A percentile compares a stretch with the other conserved stretches of the same genome.
phyloP scores from a whole-genome alignment of 2,888 invertebrate species.

The Pomacea canaliculata region DNA sequence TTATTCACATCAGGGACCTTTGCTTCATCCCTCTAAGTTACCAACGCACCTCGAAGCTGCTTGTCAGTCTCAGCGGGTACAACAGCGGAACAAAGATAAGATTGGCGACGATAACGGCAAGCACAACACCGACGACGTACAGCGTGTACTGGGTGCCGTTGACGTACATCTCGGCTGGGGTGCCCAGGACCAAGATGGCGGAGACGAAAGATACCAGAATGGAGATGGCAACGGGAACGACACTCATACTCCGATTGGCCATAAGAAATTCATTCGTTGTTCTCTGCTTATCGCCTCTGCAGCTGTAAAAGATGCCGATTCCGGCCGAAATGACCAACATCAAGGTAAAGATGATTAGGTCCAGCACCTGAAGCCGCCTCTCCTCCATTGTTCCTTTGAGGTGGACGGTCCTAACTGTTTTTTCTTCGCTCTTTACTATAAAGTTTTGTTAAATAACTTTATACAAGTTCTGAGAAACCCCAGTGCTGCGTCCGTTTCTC shows the following conservation, averaged over 20 bases:
- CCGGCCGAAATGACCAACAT: slow-evolving; percentile 50
- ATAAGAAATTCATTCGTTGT: slow-evolving; percentile 54
- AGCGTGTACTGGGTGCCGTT: slow-evolving; percentile 56
- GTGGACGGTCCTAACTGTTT: no score
- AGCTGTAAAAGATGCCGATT: slow-evolving; percentile 57
- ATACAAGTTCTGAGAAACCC: no score
- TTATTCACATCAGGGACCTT: not conserved
- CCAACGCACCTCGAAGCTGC: slow-evolving; percentile 54
- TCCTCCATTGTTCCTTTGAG: not conserved
- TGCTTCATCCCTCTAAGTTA: not conserved
- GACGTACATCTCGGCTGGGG: slow-evolving; percentile 51
- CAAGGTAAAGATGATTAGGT: slow-evolving; percentile 53
- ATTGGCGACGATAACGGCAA: slow-evolving; percentile 53
- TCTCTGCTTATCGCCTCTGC: slow-evolving; percentile 45
- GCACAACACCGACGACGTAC: slow-evolving; percentile 46
- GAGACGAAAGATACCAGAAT: slow-evolving; percentile 59
- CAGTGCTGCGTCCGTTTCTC: no score
- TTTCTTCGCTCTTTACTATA: no score
- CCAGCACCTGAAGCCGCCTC: slow-evolving; percentile 38
- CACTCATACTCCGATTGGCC: slow-evolving; percentile 50
- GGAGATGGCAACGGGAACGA: slow-evolving; percentile 40
- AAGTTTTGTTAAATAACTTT: no score
- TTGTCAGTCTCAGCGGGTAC: slow-evolving; percentile 51
- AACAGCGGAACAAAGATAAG: slow-evolving; percentile 58
- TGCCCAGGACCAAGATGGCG: slow-evolving; percentile 55